A percentile compares a stretch with the other conserved stretches of the same genome.
Conservation (phyloP, 30 jellyfish, hydroid and myxozoan genomes). For the Nemopilema nomurai region DNA sequence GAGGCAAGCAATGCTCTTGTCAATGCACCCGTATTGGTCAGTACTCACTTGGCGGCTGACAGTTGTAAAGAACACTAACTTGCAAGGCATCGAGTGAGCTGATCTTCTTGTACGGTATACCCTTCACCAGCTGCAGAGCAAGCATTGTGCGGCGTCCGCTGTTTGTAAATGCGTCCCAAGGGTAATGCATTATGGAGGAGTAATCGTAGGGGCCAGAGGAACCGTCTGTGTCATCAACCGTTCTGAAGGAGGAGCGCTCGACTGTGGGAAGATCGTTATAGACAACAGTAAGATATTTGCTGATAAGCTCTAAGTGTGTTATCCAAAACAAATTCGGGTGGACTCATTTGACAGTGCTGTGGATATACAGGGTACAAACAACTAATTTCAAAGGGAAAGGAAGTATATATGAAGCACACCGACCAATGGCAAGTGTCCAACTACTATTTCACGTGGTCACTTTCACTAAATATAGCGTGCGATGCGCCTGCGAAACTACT, state of each 20-base stretch:
- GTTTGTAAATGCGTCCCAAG: constrained; percentile 70
- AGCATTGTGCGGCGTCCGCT: constrained; percentile 58
- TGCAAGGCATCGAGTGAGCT: constrained; percentile 59
- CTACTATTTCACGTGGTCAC: no score
- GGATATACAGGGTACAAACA: no score
- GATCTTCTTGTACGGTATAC: constrained; percentile 37
- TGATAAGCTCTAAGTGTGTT: neutral
- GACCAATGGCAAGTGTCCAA: no score
- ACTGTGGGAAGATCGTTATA: constrained; percentile 8
- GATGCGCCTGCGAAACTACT: no score
- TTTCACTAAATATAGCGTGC: no score
- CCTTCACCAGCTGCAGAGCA: constrained; percentile 36
- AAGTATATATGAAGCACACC: no score
- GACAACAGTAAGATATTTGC: neutral
- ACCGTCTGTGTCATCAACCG: constrained; percentile 58
- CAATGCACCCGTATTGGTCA: no score
- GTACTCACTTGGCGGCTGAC: constrained; percentile 39
- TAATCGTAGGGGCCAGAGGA: constrained; percentile 66
- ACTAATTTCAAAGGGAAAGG: no score
- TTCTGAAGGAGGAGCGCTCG: constrained; percentile 28
- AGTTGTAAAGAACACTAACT: constrained; percentile 37
- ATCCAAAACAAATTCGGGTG: no score
- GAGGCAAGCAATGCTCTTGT: no score
- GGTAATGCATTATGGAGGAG: constrained; percentile 71
- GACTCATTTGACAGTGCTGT: no score